Base-by-base conservation (phyloP, 2,113 vertebrate genomes). In the Cariama cristata region DNA sequence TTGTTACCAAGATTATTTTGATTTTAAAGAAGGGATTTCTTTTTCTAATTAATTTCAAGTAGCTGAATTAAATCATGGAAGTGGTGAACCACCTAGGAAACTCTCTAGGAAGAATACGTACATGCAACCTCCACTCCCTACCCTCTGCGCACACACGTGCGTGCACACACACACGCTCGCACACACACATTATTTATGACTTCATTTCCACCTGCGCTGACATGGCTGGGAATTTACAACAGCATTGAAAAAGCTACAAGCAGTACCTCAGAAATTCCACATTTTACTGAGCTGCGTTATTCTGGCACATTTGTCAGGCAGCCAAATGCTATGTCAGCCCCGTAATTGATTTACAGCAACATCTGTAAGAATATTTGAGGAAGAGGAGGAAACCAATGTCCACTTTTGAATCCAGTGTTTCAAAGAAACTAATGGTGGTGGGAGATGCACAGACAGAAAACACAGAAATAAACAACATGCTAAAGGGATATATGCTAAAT, bases 141-240 rank as follows among this genome's bases (percentile, higher is more conserved):
- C 12, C 10, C 19, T 35, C 60, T 40, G 20, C 0, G 0, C 13
- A 40, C 23, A 67, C 64, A 62, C 0, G 0, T 26, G 35, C 4
- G 2, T 14, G 7, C 4, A 4, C 6, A 0, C 1, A 3, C 9
- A 3, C 5, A 44, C 22, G 33, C 14, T 55, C 12, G 10, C 1
- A 6, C 28, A 52, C 67, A 90, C 40, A 42, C 47, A 88, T 95
- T 97, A 97, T 98, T 99, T 98, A 98, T 35, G 86, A 96, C 82
- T 97, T 67, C 67, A 94, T 97, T 98, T 98, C 98, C 99, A 99
- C 99, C 99, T 99, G 98, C 84, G 88, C 98, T 98, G 98, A 98
- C 97, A 98, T 40, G 95, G 98, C 96, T 84, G 88, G 96, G 97
- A 97, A 98, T 99, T 99, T 99, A 99, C 98, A 98, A 98, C 98